Base-by-base conservation (phyloP, 2,888 invertebrate species). In the Prenolepis imparis region DNA sequence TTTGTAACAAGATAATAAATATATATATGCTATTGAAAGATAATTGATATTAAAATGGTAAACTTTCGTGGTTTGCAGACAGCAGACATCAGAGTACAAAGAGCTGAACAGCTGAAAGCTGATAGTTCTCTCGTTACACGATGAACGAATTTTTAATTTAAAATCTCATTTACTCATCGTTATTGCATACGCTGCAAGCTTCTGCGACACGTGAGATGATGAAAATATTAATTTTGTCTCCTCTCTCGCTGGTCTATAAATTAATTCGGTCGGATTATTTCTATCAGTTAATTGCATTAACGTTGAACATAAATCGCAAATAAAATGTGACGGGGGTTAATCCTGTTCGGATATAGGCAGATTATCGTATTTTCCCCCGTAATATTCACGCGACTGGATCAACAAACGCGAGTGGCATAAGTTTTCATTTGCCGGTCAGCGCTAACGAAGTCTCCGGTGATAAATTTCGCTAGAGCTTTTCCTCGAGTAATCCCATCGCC, bases 381-480 rank as follows among this genome's bases (percentile, higher is more conserved):
- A 85, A 87, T 89, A 88, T 59, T 70, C 8, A 32, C 57, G 59
- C 52, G n/a, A 28, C 59, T 36, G 81, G 82, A 83, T 73, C 80
- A 64, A 70, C 73, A 59, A 59, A 28, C 70, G 84, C 78, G 84
- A 3, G 36, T 32, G 86, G 88, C 89, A 88, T 91, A 90, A 90
- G 89, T 91, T 90, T 91, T 91, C 89, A 91, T 92, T 92, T 89
- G 88, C 89, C 75, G 68, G 78, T 83, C 73, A 74, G 48, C 70
- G 89, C 86, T 90, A 90, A 91, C 92, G 88, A 90, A 91, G 86
- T 88, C 89, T 82, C 86, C 63, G 83, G 44, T 89, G 87, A 92
- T 92, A 92, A 92, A 93, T 93, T 92, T 87, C 77, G 32, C 44
- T 68, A 55, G 83, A 88, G 91, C 89, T 91, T 91, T 91, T 88